Base-by-base conservation (phyloP, 2,888 invertebrate genomes). In the Mycalesis mineus region DNA sequence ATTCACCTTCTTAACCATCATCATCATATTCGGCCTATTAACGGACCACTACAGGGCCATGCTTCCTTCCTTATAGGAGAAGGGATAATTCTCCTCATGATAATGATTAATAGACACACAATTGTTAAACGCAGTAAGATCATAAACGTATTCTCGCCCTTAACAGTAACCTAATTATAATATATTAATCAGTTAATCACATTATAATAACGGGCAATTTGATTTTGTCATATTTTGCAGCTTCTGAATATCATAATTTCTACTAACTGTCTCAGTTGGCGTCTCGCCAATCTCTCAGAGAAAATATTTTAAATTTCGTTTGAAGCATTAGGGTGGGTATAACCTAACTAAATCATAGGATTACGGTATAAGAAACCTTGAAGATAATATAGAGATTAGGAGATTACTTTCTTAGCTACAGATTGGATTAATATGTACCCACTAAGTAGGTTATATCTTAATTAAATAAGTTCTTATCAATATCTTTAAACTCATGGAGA, bases 251-350 rank as follows among this genome's bases (percentile, higher is more conserved):
- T 58, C 55, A 59, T 58, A 54, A 31, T 14, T 31, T 44, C 51
- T 47, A 62, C 53, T 37, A 42, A 61, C 55, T 52, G 45, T 28
- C 51, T 51, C 54, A 17, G 31, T 60, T 65, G 66, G 66, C 61
- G 28, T 37, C 41, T 39, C 41, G 61, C 64, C 65, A 65, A 60
- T 50, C 48, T 50, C 53, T 40, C 49, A n/a, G 41, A 42, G 55
- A 55, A 50, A 62, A 61, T 62, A 60, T 58, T 62, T 62, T 55
- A 54, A 66, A 59, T 61, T 55, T 62, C 47, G 47, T 57, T 49
- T 52, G 57, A 59, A 57, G 51, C 57, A 49, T 55, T 57, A 52
- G 55, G 49, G 42, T 52, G 44, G 48, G 41, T 52, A 54, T 52
- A 62, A 41, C 44, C 28, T 44, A 44, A 52, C 44, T 60, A 54